These are phyloP conservation scores for Paramisgurnus dabryanus DNA, from an alignment of 2,113 vertebrate species.

Conservation along the genomic window DNA sequence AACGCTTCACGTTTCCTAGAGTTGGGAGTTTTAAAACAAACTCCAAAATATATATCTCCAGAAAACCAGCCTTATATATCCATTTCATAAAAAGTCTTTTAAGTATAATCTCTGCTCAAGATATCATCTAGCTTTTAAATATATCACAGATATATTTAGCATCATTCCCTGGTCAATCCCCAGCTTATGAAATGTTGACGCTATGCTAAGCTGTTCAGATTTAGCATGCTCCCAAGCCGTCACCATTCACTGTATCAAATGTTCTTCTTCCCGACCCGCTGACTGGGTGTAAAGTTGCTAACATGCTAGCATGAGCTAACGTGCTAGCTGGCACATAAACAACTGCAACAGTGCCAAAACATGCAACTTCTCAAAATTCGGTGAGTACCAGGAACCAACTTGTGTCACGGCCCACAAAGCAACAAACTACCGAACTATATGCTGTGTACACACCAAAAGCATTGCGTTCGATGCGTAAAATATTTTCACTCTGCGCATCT, in stretches of 20 bases:
- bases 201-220: constrained; percentile 40
- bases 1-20: constrained; percentile 27
- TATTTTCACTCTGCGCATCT: too few relatives aligned
- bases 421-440: background rate
- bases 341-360: background rate
- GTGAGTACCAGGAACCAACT: background rate
- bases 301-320: background rate
- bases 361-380: constrained; percentile 10
- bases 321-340: too few relatives aligned
- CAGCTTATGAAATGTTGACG: constrained; percentile 20
- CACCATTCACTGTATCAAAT: constrained; percentile 19
- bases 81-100: constrained; percentile 34
- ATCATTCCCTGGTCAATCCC: constrained; percentile 38
- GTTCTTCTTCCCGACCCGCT: background rate
- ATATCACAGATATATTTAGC: constrained; percentile 46
- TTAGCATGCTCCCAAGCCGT: constrained; percentile 26
- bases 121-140: constrained; percentile 7
- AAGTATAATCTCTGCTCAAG: constrained; percentile 22
- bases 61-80: constrained; percentile 66
- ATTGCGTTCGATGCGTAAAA: too few relatives aligned
- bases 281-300: background rate
- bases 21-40: constrained; percentile 43
- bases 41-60: constrained; percentile 41
- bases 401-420: background rate
- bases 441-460: too few relatives aligned